A percentile compares a stretch with the other conserved stretches of the same genome.
Evolutionary conservation across 2,113 vertebrate species (phyloP).

Genomic region (Phrynosoma platyrhinos): DNA sequence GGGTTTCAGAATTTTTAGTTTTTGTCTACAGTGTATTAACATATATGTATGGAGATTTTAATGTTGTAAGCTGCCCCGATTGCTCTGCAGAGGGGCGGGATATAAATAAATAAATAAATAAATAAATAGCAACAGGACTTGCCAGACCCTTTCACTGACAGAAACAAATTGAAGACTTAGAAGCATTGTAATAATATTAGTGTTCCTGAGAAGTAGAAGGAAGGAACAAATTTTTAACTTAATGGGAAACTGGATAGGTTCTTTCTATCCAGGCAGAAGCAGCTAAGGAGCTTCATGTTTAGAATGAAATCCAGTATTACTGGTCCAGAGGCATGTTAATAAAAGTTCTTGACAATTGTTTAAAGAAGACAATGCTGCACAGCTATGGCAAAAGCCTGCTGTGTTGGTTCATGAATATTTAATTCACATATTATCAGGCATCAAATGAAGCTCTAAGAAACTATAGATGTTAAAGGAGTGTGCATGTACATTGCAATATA

Average conservation of each 20-base stretch:
- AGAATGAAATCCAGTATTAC: background rate
- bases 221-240: background rate
- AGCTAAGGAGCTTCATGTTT: background rate
- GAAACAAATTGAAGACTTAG: background rate
- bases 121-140: background rate
- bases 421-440: background rate
- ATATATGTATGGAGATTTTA: too few relatives aligned
- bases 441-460: background rate
- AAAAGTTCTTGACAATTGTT: background rate
- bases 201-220: background rate
- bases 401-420: background rate
- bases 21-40: too few relatives aligned
- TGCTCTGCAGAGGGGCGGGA: too few relatives aligned
- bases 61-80: too few relatives aligned
- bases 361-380: background rate
- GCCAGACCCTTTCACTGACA: background rate
- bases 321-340: background rate
- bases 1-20: too few relatives aligned
- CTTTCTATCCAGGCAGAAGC: background rate
- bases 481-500: background rate
- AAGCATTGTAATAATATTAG: background rate
- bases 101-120: too few relatives aligned
- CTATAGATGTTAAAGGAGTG: background rate
- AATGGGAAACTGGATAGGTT: background rate
- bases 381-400: background rate